A percentile compares a stretch with the other conserved stretches of the same genome.
phyloP scores from a whole-genome alignment of 1,140 invertebrate species.

The Lasioglossum baleicum region DNA sequence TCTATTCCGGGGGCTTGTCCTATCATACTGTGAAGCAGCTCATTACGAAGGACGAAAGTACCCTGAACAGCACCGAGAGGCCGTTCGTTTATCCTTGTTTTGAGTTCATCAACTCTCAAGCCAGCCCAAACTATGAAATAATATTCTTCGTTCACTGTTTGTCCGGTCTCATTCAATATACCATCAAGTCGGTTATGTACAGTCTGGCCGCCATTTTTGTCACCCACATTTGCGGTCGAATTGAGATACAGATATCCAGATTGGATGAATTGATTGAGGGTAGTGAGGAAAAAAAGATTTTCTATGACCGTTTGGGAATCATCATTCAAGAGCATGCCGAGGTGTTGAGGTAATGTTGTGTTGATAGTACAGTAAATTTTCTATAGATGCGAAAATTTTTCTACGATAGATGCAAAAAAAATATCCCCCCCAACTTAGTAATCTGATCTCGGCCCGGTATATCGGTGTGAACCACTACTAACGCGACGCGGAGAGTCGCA shows the following conservation, averaged over 20 bases:
- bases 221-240: constrained; percentile 62
- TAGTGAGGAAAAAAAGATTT: not conserved
- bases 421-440: no score
- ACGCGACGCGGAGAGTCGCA: no score
- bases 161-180: constrained; percentile 57
- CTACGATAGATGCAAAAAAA: no score
- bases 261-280: constrained; percentile 40
- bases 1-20: constrained; percentile 55
- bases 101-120: constrained; percentile 58
- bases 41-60: constrained; percentile 1
- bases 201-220: constrained; percentile 35
- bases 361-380: no score
- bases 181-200: constrained; percentile 55
- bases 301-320: no score
- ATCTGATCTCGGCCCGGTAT: no score
- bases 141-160: constrained; percentile 60
- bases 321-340: constrained; percentile 39
- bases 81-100: constrained; percentile 59
- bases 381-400: no score
- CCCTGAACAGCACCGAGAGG: constrained; percentile 33
- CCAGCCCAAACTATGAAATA: constrained; percentile 61
- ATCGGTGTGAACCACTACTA: no score
- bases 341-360: constrained; percentile 31
- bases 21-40: constrained; percentile 49
- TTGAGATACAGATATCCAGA: constrained; percentile 45